Conservation (phyloP, 2,888 invertebrate species). For the Cryptocephalus primarius region DNA sequence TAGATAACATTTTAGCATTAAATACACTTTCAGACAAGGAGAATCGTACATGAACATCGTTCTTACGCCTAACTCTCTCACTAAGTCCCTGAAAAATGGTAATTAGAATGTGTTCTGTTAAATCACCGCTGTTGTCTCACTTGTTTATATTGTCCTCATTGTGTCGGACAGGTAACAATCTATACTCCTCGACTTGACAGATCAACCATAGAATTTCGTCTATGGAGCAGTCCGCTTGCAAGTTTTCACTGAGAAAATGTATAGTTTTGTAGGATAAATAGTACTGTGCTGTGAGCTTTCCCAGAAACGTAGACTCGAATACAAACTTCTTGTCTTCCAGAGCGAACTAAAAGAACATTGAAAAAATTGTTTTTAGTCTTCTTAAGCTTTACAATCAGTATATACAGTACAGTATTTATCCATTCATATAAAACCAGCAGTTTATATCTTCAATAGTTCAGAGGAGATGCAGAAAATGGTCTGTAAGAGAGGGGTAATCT, state of each 20-base stretch:
- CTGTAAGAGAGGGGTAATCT: no score
- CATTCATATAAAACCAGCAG: no score
- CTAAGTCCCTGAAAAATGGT: conserved; percentile 56
- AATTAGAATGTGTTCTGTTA: background rate
- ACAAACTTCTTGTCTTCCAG: conserved; percentile 45
- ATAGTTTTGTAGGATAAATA: conserved; percentile 90
- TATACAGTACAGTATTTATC: no score
- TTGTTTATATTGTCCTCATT: conserved; percentile 92
- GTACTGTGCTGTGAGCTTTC: conserved; percentile 92
- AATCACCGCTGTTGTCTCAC: conserved; percentile 35
- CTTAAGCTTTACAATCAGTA: no score
- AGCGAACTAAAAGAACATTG: conserved; percentile 6
- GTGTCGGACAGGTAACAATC: conserved; percentile 91
- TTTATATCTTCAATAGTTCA: no score
- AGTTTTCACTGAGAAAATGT: conserved; percentile 62
- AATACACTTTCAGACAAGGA: conserved; percentile 86
- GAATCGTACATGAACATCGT: conserved; percentile 69
- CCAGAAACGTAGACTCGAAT: conserved; percentile 64
- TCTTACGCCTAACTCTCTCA: conserved; percentile 63
- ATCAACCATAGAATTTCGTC: conserved; percentile 69
- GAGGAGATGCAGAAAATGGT: no score
- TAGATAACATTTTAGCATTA: conserved; percentile 91
- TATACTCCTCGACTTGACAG: conserved; percentile 80
- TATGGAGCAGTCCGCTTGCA: conserved; percentile 53
- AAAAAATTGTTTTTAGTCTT: no score